A percentile compares a stretch with the other conserved stretches of the same genome.
Conservation (phyloP, 2,888 invertebrate genomes). For the Zaprionus lineosus region DNA sequence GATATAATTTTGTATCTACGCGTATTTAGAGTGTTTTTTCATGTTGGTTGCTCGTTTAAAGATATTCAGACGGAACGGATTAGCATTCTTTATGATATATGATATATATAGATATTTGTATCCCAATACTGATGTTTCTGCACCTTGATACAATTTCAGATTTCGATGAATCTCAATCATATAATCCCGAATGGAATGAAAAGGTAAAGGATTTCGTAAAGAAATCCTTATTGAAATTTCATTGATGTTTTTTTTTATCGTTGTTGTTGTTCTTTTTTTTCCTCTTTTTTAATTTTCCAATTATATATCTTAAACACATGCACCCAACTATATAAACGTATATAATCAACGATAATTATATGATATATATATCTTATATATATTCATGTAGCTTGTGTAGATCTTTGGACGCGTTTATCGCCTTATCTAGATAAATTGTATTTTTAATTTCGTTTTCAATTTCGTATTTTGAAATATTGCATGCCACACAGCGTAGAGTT, state of each 20-base stretch:
- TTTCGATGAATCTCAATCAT: conserved; percentile 83
- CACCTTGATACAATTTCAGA: conserved; percentile 80
- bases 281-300: conserved; percentile 16
- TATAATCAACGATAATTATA: conserved; percentile 8
- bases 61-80: neutral
- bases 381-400: conserved; percentile 43
- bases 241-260: conserved; percentile 38
- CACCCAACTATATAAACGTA: conserved; percentile 45
- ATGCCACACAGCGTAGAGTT: conserved; percentile 54
- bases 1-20: conserved; percentile 15
- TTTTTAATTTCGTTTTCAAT: conserved; percentile 18
- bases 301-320: conserved; percentile 33
- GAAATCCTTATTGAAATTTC: conserved; percentile 49
- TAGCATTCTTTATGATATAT: conserved; percentile 7
- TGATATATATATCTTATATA: neutral
- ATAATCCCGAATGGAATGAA: conserved; percentile 83
- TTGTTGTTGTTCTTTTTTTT: conserved; percentile 25
- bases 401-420: conserved; percentile 37
- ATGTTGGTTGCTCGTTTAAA: conserved; percentile 47
- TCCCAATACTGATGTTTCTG: conserved; percentile 44
- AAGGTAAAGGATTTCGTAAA: conserved; percentile 80
- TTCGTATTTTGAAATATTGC: conserved; percentile 41
- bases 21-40: conserved; percentile 39
- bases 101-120: neutral
- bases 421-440: conserved; percentile 13